Base-by-base conservation (phyloP, 2,888 invertebrate species). In the Oscheius myriophilus region DNA sequence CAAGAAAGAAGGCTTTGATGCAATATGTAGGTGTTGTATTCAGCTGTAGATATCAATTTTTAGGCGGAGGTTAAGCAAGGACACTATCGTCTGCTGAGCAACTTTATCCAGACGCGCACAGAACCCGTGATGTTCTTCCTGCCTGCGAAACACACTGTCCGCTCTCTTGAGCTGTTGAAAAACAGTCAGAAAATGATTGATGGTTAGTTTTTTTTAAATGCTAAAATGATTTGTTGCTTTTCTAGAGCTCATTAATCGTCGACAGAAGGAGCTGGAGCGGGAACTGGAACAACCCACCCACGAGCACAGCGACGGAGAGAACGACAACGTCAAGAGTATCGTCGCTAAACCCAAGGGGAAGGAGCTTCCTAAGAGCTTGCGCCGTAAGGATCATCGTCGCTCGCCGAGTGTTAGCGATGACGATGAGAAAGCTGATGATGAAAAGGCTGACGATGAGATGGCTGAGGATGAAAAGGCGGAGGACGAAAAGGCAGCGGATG, bases 101-200 rank as follows among this genome's bases (percentile, higher is more conserved):
- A 92, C 87, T 95, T 92, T 86, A 94, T 97, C 80, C 90, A 92
- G 84, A 96, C 96, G 0, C 92, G 92, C 87, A 89, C 92, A 0
- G 92, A 92, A 84, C 96, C 96, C 1, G 91, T 91, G 71, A 90
- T 97, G 69, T 95, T 93, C 89, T 97, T 92, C 90, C 87, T 92
- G 82, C 96, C 96, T 0, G 92, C 92, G 86, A 91, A 91, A 76
- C 91, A 93, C 88, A 91, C 91, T 55, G 90, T 91, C 3, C 91
- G 91, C 72, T 91, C 91, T 4, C 90, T 91, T 73, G 91, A 91
- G 76, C 90, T 92, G 70, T 88, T 92, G 59, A 89, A 89, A 23
- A 90, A 91, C 39, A 91, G 91, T 80, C 91, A 90, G 87, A 72
- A 81, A 42, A 73, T 75, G n/a, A 74, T 84, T 21, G 82, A 85